phyloP scores from a whole-genome alignment of 1,140 invertebrate genomes.

The Hylaeus volcanicus region DNA sequence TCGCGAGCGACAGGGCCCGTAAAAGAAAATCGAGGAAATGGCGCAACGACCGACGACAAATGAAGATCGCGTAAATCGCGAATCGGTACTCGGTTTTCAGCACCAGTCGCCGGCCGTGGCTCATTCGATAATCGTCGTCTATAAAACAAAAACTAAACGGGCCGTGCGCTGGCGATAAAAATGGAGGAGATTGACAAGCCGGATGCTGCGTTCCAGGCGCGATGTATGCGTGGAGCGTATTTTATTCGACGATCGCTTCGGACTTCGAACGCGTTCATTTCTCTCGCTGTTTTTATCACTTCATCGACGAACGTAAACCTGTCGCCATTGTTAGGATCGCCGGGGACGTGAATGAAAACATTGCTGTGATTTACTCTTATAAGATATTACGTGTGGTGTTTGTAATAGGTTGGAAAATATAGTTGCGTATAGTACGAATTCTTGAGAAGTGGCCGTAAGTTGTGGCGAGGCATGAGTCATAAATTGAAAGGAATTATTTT shows the following conservation, averaged over 20 bases:
- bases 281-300: not conserved
- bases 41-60: slow-evolving; percentile 3
- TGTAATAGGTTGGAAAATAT: no score
- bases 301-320: not conserved
- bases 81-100: not conserved
- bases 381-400: not conserved
- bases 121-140: slow-evolving; percentile 33
- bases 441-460: no score
- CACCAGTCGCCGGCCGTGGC: not conserved
- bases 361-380: not conserved
- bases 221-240: not conserved
- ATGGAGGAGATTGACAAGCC: slow-evolving; percentile 15
- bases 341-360: not conserved
- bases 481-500: no score
- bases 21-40: not conserved
- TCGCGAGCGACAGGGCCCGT: not conserved
- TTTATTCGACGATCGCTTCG: slow-evolving; percentile 2
- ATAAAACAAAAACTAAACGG: slow-evolving; percentile 21
- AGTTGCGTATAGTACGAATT: not conserved
- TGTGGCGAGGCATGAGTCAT: no score
- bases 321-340: not conserved
- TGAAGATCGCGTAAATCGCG: slow-evolving; percentile 20
- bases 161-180: not conserved
- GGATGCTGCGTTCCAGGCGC: not conserved
- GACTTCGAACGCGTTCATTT: not conserved